Base-by-base conservation (phyloP, 2,888 invertebrate genomes). In the Eilema depressum region DNA sequence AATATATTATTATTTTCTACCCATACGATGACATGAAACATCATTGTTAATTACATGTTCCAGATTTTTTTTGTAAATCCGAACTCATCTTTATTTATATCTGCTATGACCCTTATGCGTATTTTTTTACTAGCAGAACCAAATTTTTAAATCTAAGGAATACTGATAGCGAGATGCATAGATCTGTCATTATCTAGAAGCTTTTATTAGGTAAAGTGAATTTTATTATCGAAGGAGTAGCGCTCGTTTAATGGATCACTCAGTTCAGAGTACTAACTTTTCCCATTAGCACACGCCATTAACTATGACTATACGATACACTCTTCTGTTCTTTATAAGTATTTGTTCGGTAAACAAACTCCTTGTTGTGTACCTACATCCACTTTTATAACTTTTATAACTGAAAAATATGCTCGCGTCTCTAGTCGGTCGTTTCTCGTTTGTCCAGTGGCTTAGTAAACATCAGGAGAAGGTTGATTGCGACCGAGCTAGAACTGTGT, bases 171-270 rank as follows among this genome's bases (percentile, higher is more conserved):
- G 47, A 20, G 20, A 20, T 20, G 47, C 47, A 47, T 47, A 47
- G 20, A 47, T 47, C 47, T 7, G 17, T 20, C 47, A 17, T 53
- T n/a, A 53, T 2, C 10, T 7, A 53, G 53, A 53, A 53, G 71
- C 74, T 81, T 85, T 85, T 80, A 82, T 79, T 78, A 84, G 80
- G 76, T 80, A 75, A 60, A 82, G 76, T 80, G 76, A 75, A 81
- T 81, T 86, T 87, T 86, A 87, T 85, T 85, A 82, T 79, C 78
- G 71, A 82, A 84, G 78, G 74, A 75, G 77, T 81, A 80, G 80
- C 78, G 75, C 75, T 75, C 68, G 47, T 70, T 75, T 79, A 84
- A 83, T 77, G 78, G 76, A 76, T 76, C 77, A 68, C 64, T 71
- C 63, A 61, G 65, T 68, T 77, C 62, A 66, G 70, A 75, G 75